phyloP scores from a whole-genome alignment of 2,888 invertebrate species.

The Leptinotarsa rubiginosa region DNA sequence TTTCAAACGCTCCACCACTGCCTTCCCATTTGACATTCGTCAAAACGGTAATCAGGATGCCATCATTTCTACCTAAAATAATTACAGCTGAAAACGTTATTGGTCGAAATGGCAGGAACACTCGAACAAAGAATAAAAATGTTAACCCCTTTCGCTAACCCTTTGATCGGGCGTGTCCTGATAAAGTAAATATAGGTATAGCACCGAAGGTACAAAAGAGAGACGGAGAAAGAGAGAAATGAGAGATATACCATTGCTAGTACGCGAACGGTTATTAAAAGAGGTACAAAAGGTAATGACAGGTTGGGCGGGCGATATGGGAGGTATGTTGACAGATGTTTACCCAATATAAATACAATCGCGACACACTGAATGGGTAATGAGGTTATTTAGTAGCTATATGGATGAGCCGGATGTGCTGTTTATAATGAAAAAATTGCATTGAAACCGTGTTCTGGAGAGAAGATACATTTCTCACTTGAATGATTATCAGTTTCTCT shows the following conservation, averaged over 20 bases:
- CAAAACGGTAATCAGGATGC: slow-evolving; percentile 31
- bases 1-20: not conserved
- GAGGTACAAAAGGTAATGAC: slow-evolving; percentile 60
- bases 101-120: slow-evolving; percentile 50
- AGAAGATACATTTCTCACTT: no score
- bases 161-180: slow-evolving; percentile 49
- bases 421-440: not conserved
- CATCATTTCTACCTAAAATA: slow-evolving; percentile 41
- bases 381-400: slow-evolving; percentile 9
- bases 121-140: slow-evolving; percentile 31
- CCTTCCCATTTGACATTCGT: slow-evolving; percentile 7
- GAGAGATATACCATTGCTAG: slow-evolving; percentile 49
- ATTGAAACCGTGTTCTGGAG: no score
- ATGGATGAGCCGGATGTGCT: not conserved
- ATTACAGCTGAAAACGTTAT: slow-evolving; percentile 50
- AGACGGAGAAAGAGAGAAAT: slow-evolving; percentile 28
- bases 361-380: slow-evolving; percentile 9
- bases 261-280: slow-evolving; percentile 34
- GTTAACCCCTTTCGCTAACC: slow-evolving; percentile 26
- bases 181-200: slow-evolving; percentile 55
- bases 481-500: no score
- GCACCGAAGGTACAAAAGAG: slow-evolving; percentile 38
- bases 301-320: slow-evolving; percentile 61
- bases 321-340: slow-evolving; percentile 67
- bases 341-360: slow-evolving; percentile 60